Base-by-base conservation (phyloP, 2,888 invertebrate species). In the Limnephilus lunatus region DNA sequence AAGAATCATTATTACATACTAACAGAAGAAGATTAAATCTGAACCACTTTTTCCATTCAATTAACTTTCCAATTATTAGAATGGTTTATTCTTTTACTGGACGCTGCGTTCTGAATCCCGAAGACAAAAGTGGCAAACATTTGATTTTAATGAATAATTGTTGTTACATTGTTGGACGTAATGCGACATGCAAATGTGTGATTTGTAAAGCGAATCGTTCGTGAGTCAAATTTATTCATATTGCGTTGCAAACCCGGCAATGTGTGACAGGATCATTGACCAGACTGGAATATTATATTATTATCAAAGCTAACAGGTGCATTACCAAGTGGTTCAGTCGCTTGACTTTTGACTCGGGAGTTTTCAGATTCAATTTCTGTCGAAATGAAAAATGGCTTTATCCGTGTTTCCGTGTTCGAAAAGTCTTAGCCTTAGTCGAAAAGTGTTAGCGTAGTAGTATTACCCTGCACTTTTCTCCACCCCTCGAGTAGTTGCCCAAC, bases 261-360 rank as follows among this genome's bases (percentile, higher is more conserved):
- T 83, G 9, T 83, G 83, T 83, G 83, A 83, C 83, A 25, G 25
- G 83, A 25, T 39, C 31, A 83, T n/a, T 68, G 68, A 68, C 68
- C 68, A 68, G 68, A 68, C 68, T 25, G 25, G n/a, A 68, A 68
- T 68, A 68, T 68, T 25, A 68, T 48, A 15, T 15, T 53, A 25
- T 19, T 68, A 68, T 68, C 68, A 19, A 68, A 68, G 7, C 25
- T 19, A 7, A 68, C 68, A 68, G 68, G 68, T 68, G 68, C 68
- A 53, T 68, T 25, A 7, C 68, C 25, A 1, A 9, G 68, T 68
- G 68, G 68, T 68, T 68, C 19, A 68, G 25, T 2, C 25, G 25
- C n/a, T 68, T 25, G 19, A 68, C 19, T 25, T 68, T 68, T 15
- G 68, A 68, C n/a, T n/a, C n/a, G 68, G 68, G 25, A 68, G 68